Percentiles rank a stretch among this genome's conserved stretches.
Conservation (phyloP, 2,113 vertebrate genomes). For the Tylochromis polylepis region DNA sequence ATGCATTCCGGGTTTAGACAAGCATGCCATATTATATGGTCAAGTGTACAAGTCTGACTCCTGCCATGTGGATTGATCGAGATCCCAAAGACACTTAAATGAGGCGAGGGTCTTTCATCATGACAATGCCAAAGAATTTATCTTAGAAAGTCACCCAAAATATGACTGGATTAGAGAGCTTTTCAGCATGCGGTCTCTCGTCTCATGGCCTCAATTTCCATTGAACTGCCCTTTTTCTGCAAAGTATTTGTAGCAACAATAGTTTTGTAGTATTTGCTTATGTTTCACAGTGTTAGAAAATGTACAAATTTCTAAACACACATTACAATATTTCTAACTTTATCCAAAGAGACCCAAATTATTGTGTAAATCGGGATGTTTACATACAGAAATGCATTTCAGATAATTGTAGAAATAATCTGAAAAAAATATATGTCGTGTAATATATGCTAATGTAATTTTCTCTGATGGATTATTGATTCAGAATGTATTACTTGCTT, state of each 20-base stretch:
- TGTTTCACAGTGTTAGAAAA: background rate
- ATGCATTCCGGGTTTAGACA: conserved; percentile 61
- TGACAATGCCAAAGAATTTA: conserved; percentile 66
- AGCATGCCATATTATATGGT: conserved; percentile 66
- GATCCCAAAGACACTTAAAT: conserved; percentile 63
- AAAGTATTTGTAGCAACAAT: background rate
- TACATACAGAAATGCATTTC: background rate
- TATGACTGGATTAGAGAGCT: conserved; percentile 63
- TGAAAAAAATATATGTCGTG: background rate
- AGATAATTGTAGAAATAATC: conserved; percentile 2
- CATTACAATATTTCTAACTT: background rate
- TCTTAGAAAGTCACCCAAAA: conserved; percentile 65
- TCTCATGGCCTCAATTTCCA: conserved; percentile 52
- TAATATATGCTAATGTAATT: background rate
- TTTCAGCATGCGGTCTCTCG: conserved; percentile 42
- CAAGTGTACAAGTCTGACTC: conserved; percentile 59
- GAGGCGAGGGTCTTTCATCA: conserved; percentile 42
- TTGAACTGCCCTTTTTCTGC: conserved; percentile 4
- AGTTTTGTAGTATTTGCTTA: background rate
- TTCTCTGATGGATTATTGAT: conserved; percentile 9
- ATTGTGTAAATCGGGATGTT: background rate
- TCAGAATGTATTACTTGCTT: conserved; percentile 9
- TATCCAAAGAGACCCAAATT: background rate
- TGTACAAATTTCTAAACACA: background rate
- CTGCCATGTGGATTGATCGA: conserved; percentile 50